phyloP scores from a whole-genome alignment of 2,797 vertebrate genomes.

The Poeciliopsis turneri region DNA sequence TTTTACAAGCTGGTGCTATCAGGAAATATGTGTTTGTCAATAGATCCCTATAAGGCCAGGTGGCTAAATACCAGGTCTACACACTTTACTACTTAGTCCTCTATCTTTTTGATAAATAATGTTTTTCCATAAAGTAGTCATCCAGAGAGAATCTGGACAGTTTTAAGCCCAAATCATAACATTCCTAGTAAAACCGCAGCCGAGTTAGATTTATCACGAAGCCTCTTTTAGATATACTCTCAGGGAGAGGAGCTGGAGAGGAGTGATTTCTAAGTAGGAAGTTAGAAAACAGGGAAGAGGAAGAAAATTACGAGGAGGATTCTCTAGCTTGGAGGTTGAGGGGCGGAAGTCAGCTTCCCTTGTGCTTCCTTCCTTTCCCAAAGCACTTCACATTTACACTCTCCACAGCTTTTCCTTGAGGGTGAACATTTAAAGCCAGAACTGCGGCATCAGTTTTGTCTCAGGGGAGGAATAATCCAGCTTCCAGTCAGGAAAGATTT shows the following conservation, averaged over 20 bases:
- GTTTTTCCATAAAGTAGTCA: not conserved
- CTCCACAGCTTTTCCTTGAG: conserved; percentile 58
- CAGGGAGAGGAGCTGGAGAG: conserved; percentile 37
- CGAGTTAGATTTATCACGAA: conserved; percentile 24
- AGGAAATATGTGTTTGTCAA: not conserved
- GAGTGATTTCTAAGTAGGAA: conserved; percentile 37
- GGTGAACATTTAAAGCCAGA: conserved; percentile 69
- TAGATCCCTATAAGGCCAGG: not conserved
- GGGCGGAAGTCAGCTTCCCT: conserved; percentile 50
- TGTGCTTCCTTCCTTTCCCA: conserved; percentile 58
- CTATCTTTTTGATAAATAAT: not conserved
- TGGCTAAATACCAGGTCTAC: not conserved
- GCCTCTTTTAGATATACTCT: conserved; percentile 10
- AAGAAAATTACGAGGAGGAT: not conserved
- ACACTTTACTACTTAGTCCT: not conserved
- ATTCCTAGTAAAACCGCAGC: conserved; percentile 30
- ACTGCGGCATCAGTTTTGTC: conserved; percentile 69
- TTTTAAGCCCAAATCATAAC: conserved; percentile 28
- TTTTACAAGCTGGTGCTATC: not conserved
- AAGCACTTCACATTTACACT: conserved; percentile 71
- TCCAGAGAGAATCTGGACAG: not conserved
- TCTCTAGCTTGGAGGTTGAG: not conserved
- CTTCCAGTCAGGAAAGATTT: conserved; percentile 75
- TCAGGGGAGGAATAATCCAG: conserved; percentile 73
- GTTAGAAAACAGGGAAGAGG: conserved; percentile 31